phyloP scores from a whole-genome alignment of 2,797 vertebrate species.

The Carapus acus region DNA sequence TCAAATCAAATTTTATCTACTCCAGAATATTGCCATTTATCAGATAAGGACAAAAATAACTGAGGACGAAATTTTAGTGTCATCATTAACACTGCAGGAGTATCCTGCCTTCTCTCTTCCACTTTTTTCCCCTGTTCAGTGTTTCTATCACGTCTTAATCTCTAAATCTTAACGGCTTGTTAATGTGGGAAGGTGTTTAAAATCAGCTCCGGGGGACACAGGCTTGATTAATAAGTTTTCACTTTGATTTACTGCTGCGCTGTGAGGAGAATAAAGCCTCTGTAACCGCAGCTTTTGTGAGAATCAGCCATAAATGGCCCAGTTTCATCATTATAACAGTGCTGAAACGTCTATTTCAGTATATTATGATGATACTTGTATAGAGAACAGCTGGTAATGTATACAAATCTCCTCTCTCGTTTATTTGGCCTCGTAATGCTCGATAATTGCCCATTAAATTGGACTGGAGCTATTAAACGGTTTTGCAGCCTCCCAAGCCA shows the following conservation, averaged over 20 bases:
- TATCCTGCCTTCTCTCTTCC: too few relatives aligned
- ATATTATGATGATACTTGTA: constrained; percentile 7
- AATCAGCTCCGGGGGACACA: constrained; percentile 5
- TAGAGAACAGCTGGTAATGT: constrained; percentile 5
- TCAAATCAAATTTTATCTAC: too few relatives aligned
- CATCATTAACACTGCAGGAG: too few relatives aligned
- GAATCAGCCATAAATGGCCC: not conserved
- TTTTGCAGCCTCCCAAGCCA: constrained; percentile 1
- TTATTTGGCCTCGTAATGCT: constrained; percentile 15
- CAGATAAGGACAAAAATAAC: too few relatives aligned
- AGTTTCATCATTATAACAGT: constrained; percentile 5
- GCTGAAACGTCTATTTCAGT: constrained; percentile 2
- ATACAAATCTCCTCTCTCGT: constrained; percentile 3
- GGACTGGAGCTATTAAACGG: constrained; percentile 23
- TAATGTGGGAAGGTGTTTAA: not conserved
- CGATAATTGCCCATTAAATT: constrained; percentile 22
- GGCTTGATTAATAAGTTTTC: constrained; percentile 4
- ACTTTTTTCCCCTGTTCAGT: too few relatives aligned
- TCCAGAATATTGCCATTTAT: too few relatives aligned
- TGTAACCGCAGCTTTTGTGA: not conserved
- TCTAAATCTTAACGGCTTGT: not conserved
- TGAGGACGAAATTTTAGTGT: too few relatives aligned
- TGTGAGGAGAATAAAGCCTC: not conserved
- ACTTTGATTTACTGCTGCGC: not conserved
- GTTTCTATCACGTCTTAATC: too few relatives aligned